Evolutionary conservation across 2,797 vertebrate species (phyloP), one percentile per base, ranked within the genome.

Genomic region (Epinephelus awoara): DNA sequence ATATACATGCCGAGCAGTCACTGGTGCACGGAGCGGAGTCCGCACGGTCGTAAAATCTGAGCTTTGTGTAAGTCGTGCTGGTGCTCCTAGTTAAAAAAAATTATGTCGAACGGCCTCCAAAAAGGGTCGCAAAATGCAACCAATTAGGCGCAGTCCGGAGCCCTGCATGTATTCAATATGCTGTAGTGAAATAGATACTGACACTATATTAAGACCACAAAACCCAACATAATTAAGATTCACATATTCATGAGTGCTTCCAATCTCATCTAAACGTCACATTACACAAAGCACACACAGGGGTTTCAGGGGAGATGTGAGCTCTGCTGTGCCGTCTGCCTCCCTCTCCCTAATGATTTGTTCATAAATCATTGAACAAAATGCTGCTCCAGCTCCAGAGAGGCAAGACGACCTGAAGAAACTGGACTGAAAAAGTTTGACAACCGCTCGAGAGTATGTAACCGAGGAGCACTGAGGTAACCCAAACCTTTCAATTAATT

Each of bases 401-500:
- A 74, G 15, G 55, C 58, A 87, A 86, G 79, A 67, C 52, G 72
- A 91, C 55, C 78, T 49, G 49, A 72, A 72, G 55, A 59, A 7
- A 50, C 1, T 38, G 11, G 70, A 69, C 50, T 49, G 55, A 46
- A 50, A n/a, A 76, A 76, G 72, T 61, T 47, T 61, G 19, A 49
- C 15, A 3, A 8, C 27, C 5, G 52, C 63, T 81, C 63, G 0
- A 7, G 27, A 75, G 67, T 29, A 0, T 38, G 83, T 79, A 87
- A 85, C 79, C 2, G 68, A 88, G 75, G 52, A 85, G 56, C 8
- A 0, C 15, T 0, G n/a, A 61, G 19, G 89, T 71, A 92, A 91
- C 84, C 83, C 63, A 73, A 87, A 80, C 86, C 82, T n/a, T 56
- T 68, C 23, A 73, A 79, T 85, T 82, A 83, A 85, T 88, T 66